Evolutionary conservation across 1,140 invertebrate genomes (phyloP).

Genomic region (Planococcus citri): DNA sequence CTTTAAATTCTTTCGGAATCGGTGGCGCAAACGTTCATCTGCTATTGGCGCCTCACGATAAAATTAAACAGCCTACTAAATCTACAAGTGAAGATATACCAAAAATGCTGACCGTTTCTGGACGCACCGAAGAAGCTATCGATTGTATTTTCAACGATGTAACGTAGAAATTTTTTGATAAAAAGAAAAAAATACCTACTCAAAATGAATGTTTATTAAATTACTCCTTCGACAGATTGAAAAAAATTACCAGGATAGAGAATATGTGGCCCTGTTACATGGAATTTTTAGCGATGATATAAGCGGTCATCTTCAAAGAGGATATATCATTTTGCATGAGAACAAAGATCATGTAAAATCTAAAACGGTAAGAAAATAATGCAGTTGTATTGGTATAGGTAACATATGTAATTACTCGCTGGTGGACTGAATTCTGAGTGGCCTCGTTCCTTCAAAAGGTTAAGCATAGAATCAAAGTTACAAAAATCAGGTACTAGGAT

Average conservation of each 20-base stretch:
- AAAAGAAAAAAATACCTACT: background rate
- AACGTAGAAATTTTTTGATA: slow-evolving; percentile 22
- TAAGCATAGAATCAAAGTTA: no score
- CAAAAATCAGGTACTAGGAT: no score
- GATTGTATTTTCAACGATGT: slow-evolving; percentile 51
- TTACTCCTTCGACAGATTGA: background rate
- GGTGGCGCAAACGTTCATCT: slow-evolving; percentile 53
- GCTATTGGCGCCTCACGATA: slow-evolving; percentile 43
- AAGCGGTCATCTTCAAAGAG: slow-evolving; percentile 41
- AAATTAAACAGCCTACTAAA: slow-evolving; percentile 39
- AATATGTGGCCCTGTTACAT: slow-evolving; percentile 33
- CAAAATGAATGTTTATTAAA: no score
- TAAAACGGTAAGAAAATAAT: no score
- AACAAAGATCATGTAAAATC: background rate
- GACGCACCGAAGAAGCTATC: slow-evolving; percentile 59
- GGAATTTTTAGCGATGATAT: slow-evolving; percentile 8
- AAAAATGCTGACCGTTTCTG: slow-evolving; percentile 47
- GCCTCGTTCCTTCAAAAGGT: no score
- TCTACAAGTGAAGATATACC: slow-evolving; percentile 40
- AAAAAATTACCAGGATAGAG: background rate
- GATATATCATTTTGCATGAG: slow-evolving; percentile 45
- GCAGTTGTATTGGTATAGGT: no score
- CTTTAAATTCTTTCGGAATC: slow-evolving; percentile 50
- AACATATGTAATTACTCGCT: no score
- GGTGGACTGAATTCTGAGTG: no score